Evolutionary conservation across 1,140 invertebrate species (phyloP).

Genomic region (Heterodera carotae): DNA sequence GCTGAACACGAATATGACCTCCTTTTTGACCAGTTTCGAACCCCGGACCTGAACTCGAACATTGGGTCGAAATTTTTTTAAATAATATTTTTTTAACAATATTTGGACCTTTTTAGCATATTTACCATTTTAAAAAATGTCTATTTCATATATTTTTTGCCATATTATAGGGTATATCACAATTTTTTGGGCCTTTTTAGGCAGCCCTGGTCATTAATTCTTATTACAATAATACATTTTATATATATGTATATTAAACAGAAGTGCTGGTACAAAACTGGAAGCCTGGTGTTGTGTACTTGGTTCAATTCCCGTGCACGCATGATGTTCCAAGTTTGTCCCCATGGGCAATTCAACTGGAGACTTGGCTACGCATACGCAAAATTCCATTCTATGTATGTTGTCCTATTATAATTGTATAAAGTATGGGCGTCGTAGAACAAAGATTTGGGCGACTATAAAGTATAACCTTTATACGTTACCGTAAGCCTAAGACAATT

Average conservation of each 20-base stretch:
- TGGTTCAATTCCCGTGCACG: constrained; percentile 6
- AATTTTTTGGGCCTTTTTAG: no score
- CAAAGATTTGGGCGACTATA: no score
- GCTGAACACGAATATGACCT: no score
- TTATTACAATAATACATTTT: not conserved
- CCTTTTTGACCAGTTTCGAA: no score
- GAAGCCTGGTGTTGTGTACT: constrained; percentile 13
- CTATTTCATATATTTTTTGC: not conserved
- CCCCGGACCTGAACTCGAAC: no score
- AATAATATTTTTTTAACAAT: no score
- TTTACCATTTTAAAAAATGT: not conserved
- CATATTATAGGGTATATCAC: not conserved
- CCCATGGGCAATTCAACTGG: not conserved
- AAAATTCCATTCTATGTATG: constrained; percentile 10
- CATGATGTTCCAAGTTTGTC: not conserved
- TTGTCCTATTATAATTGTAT: no score
- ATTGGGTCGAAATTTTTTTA: no score
- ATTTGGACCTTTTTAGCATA: no score
- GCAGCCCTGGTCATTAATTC: not conserved
- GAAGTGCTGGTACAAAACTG: constrained; percentile 19
- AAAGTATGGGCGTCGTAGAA: no score
- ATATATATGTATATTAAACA: not conserved
- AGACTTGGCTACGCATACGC: constrained; percentile 1
- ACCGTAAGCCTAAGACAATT: no score
- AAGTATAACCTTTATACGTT: no score